Conservation (phyloP, 2,888 invertebrate genomes). For the Thumatha senex region DNA sequence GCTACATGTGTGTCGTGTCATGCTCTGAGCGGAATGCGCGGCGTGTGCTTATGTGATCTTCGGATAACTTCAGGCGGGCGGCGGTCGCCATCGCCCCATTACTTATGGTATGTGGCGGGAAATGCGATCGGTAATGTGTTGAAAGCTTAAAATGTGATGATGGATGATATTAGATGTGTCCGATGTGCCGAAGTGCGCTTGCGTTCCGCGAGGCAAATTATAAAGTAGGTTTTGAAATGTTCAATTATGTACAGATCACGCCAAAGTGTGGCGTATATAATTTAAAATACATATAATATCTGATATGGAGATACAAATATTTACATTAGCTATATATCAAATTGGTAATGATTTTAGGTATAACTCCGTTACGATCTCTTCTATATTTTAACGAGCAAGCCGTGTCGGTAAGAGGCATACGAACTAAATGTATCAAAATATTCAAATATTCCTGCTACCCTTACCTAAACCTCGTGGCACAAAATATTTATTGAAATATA, state of each 20-base stretch:
- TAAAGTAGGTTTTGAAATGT: slow-evolving; percentile 2
- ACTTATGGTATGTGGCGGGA: slow-evolving; percentile 56
- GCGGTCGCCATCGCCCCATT: slow-evolving; percentile 47
- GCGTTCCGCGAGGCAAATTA: slow-evolving; percentile 9
- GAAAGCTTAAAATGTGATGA: slow-evolving; percentile 49
- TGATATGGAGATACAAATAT: no score
- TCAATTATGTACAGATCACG: neutral
- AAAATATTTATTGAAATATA: no score
- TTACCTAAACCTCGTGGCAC: no score
- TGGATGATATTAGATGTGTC: slow-evolving; percentile 33
- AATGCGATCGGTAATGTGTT: slow-evolving; percentile 54
- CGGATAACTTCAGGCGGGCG: slow-evolving; percentile 50
- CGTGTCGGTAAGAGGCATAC: no score
- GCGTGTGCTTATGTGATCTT: slow-evolving; percentile 29
- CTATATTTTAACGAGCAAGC: no score
- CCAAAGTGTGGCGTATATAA: no score
- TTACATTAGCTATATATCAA: no score
- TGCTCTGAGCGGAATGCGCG: slow-evolving; percentile 25
- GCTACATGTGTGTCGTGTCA: neutral
- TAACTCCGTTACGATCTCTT: no score
- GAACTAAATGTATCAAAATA: no score
- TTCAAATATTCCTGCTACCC: no score
- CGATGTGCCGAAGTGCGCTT: slow-evolving; percentile 7
- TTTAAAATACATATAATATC: no score
- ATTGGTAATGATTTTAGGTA: no score